phyloP scores from a whole-genome alignment of 2,797 vertebrate genomes.

The Danio choprae region DNA sequence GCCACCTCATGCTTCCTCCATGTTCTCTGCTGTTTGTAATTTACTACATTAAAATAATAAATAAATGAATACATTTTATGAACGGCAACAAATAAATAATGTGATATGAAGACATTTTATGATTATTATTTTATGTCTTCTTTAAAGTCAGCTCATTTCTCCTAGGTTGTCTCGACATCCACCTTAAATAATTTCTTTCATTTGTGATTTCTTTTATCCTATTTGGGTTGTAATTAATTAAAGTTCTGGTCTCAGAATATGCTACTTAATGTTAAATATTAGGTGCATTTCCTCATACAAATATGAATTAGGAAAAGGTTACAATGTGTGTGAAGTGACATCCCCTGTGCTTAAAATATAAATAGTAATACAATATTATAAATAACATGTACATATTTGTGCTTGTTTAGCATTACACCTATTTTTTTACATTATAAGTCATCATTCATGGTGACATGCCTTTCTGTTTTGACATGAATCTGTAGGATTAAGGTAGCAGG shows the following conservation, averaged over 20 bases:
- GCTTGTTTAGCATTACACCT: not conserved
- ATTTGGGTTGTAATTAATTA: not conserved
- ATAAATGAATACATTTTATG: too few relatives aligned
- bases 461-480: conserved; percentile 12
- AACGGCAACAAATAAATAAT: too few relatives aligned
- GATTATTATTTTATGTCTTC: too few relatives aligned
- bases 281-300: not conserved
- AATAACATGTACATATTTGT: not conserved
- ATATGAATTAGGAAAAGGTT: not conserved
- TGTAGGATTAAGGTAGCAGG: conserved; percentile 8
- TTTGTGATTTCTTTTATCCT: not conserved
- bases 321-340: not conserved
- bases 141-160: not conserved
- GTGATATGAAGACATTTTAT: too few relatives aligned
- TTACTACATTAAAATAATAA: too few relatives aligned
- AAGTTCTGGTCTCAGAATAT: not conserved
- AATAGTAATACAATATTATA: too few relatives aligned
- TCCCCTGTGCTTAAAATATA: not conserved
- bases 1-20: too few relatives aligned
- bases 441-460: not conserved
- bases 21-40: too few relatives aligned
- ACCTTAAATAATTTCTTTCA: not conserved
- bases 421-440: conserved; percentile 28
- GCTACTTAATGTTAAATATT: not conserved
- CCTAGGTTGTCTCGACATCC: not conserved